phyloP scores from a whole-genome alignment of 1,140 invertebrate genomes.

The Camponotus pennsylvanicus region DNA sequence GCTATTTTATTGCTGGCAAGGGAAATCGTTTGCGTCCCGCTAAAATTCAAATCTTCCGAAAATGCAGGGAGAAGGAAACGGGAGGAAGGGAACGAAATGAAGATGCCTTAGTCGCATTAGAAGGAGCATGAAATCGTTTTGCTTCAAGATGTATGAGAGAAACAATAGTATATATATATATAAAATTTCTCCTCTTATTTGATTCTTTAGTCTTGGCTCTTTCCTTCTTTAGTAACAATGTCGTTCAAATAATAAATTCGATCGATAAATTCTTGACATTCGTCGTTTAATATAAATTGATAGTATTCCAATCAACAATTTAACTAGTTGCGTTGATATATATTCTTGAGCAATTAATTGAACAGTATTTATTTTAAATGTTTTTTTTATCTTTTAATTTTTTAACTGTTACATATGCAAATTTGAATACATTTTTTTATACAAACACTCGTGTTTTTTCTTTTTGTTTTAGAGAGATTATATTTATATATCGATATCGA shows the following conservation, averaged over 20 bases:
- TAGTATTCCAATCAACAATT: no score
- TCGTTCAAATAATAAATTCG: not conserved
- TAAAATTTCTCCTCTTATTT: not conserved
- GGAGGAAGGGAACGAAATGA: not conserved
- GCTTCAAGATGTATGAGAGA: not conserved
- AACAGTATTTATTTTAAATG: no score
- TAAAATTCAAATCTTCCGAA: slow-evolving; percentile 57
- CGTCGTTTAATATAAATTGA: no score
- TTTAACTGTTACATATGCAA: no score
- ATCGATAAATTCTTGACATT: not conserved
- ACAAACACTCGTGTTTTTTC: not conserved
- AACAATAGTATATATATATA: not conserved
- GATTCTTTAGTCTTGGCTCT: not conserved
- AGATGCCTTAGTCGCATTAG: not conserved
- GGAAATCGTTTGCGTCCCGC: slow-evolving; percentile 25
- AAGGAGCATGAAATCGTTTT: slow-evolving; percentile 18
- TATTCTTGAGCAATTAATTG: no score
- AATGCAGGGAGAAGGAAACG: not conserved
- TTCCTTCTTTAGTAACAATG: not conserved
- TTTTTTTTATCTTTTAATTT: no score
- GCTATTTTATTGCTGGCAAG: slow-evolving; percentile 41
- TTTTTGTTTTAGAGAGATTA: not conserved
- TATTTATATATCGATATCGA: not conserved
- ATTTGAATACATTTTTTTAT: no score
- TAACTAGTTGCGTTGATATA: no score